Conservation (phyloP, 2,113 vertebrate species). For the Silurus meridionalis region DNA sequence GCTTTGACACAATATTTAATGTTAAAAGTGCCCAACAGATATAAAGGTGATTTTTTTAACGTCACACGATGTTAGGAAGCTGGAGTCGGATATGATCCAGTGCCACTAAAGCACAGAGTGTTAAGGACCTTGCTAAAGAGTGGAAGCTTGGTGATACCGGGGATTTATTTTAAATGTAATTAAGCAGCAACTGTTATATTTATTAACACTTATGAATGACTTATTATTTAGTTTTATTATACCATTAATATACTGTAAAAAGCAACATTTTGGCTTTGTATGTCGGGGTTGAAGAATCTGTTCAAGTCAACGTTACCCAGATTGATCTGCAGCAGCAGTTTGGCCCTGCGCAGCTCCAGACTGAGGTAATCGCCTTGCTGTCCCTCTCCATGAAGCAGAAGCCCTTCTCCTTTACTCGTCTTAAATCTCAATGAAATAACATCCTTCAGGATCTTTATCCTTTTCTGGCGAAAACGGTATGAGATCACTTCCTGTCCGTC, state of each 20-base stretch:
- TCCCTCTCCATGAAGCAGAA: slow-evolving; percentile 93
- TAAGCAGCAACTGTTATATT: background rate
- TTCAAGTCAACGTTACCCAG: slow-evolving; percentile 74
- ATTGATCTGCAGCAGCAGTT: slow-evolving; percentile 88
- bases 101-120: no score
- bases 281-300: background rate
- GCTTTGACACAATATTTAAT: no score
- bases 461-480: slow-evolving; percentile 92
- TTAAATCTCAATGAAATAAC: slow-evolving; percentile 90
- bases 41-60: no score
- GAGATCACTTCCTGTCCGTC: slow-evolving; percentile 89
- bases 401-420: slow-evolving; percentile 84
- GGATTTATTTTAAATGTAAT: background rate
- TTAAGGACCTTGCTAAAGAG: no score
- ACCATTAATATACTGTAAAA: background rate
- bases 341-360: slow-evolving; percentile 85
- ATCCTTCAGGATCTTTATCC: slow-evolving; percentile 91
- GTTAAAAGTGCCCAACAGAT: no score
- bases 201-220: background rate
- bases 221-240: background rate
- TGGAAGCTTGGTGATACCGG: no score
- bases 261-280: background rate
- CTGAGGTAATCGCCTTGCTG: slow-evolving; percentile 96
- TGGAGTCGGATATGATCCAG: no score
- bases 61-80: no score